Evolutionary conservation across 2,888 invertebrate species (phyloP).

Genomic region (Apamea monoglypha): DNA sequence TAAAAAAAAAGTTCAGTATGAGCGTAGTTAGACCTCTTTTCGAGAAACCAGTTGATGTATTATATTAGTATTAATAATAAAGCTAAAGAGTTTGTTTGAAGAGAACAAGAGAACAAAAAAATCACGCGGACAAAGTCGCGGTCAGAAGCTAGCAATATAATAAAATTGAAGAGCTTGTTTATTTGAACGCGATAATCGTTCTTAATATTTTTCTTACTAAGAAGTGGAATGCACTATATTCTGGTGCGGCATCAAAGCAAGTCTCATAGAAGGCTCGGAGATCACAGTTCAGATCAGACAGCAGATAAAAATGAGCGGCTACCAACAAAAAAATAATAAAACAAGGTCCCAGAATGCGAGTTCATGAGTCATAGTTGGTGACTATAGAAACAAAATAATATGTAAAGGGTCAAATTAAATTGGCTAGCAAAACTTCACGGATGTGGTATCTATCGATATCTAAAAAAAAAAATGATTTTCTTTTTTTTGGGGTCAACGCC

Average conservation of each 20-base stretch:
- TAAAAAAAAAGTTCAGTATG: neutral
- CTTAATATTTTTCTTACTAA: neutral
- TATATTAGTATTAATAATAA: neutral
- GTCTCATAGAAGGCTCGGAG: slow-evolving; percentile 6
- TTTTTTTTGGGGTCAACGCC: too few species aligned
- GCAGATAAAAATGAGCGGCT: neutral
- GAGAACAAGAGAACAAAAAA: too few species aligned
- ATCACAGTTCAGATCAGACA: slow-evolving; percentile 17
- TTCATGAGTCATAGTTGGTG: slow-evolving; percentile 11
- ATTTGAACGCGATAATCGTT: neutral
- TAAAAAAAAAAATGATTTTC: too few species aligned
- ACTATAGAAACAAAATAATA: too few species aligned
- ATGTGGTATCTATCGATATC: too few species aligned
- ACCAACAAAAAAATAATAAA: neutral
- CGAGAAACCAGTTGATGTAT: too few species aligned
- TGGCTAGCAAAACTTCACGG: too few species aligned
- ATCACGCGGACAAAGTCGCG: neutral
- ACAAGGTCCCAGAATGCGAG: neutral
- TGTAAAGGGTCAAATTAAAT: too few species aligned
- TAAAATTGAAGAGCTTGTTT: too few species aligned
- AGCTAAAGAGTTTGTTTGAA: neutral
- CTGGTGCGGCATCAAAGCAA: neutral
- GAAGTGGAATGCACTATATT: neutral
- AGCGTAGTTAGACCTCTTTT: slow-evolving; percentile 5
- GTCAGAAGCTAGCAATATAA: neutral